phyloP scores from a whole-genome alignment of 2,797 vertebrate genomes.

The Enteromius paludinosus region DNA sequence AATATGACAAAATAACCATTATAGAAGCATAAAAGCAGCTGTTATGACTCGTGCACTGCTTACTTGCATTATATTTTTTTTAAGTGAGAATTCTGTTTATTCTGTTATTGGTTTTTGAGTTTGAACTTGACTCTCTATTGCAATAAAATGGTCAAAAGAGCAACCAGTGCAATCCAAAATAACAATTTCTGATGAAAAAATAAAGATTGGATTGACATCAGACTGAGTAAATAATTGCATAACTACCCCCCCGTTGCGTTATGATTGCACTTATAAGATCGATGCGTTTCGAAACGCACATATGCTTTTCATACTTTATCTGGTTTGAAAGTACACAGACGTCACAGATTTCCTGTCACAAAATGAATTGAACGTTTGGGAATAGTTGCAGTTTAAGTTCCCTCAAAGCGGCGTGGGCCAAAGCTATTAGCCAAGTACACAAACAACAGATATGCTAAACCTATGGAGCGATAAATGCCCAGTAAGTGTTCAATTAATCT shows the following conservation, averaged over 20 bases:
- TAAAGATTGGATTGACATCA: not conserved
- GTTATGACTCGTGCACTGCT: too few species aligned
- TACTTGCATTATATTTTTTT: not conserved
- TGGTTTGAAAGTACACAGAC: constrained; percentile 4
- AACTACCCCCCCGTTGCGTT: not conserved
- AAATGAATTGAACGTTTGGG: constrained; percentile 27
- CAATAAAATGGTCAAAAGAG: not conserved
- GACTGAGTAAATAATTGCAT: not conserved
- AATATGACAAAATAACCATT: not conserved
- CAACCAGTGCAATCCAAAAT: not conserved
- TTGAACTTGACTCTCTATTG: not conserved
- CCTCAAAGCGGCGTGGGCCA: not conserved
- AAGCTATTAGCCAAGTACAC: constrained; percentile 22
- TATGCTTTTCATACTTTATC: not conserved
- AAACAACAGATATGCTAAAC: constrained; percentile 39
- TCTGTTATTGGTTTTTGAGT: not conserved
- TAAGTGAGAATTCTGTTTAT: not conserved
- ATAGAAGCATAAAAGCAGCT: not conserved
- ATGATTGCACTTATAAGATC: not conserved
- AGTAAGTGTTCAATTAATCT: constrained; percentile 34
- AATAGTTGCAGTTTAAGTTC: constrained; percentile 13
- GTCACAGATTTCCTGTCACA: constrained; percentile 18
- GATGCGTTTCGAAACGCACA: not conserved
- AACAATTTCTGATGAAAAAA: not conserved
- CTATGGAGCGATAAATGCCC: constrained; percentile 14